Base-by-base conservation (phyloP, 2,797 vertebrate species). In the Amblyopsis hoosieri region DNA sequence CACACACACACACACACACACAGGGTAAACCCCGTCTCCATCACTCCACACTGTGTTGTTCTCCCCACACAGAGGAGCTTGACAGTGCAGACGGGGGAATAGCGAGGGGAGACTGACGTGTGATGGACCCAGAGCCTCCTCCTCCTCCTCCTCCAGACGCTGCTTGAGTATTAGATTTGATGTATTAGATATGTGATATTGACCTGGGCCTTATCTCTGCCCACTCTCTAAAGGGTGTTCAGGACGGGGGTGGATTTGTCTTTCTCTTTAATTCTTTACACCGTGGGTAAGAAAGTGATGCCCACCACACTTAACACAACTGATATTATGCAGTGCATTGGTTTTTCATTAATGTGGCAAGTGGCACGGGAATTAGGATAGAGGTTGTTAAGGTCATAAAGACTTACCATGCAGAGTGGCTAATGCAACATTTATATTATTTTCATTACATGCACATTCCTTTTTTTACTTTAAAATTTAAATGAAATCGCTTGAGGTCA, bases 361-460 rank as follows among this genome's bases (percentile, higher is more conserved):
- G 54, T 67, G 64, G 56, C 57, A 67, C 15, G 57, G 57, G 74
- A 66, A 84, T 75, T 81, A 75, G 72, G 83, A 85, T 57, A 71
- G 71, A 82, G 73, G 76, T 83, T 80, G 84, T 89, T 86, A 87
- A 83, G 78, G 76, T 73, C 72, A 33, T 54, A 81, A 78, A 76
- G 66, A 64, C 65, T 72, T 63, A 52, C 64, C 47, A 54, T n/a
- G 48, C 53, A 52, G 46, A 63, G 51, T 67, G 74, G 57, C 74
- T 90, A 85, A 88, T 87, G 65, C 80, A 85, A 87, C 71, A 91
- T 90, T 84, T 74, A 85, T 82, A 82, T 78, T 83, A 62, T 67
- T 83, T 76, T 88, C 77, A 81, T 75, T 52, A 48, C 29, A 61
- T 59, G 53, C 42, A 63, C 80, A 83, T 77, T 79, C 61, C 72